Conservation (phyloP, 2,797 vertebrate species). For the Xiphorhynchus erythropygius region DNA sequence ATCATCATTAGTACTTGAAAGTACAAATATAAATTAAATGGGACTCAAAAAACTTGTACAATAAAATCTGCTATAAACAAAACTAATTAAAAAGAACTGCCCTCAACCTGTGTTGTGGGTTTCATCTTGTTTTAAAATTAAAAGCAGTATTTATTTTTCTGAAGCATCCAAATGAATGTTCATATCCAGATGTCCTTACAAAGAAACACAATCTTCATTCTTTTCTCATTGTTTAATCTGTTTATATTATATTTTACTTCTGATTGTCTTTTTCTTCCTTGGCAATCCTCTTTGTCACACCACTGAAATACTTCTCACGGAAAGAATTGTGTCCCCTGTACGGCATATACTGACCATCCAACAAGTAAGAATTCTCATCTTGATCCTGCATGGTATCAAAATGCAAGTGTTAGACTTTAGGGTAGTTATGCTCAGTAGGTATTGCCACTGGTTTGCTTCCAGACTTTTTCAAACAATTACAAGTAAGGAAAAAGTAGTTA, state of each 20-base stretch:
- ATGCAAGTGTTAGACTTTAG: slow-evolving; percentile 23
- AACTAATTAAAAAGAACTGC: slow-evolving; percentile 72
- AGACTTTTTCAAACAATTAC: not conserved
- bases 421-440: fast-evolving
- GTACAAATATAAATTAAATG: slow-evolving; percentile 78
- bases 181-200: slow-evolving; percentile 61
- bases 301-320: slow-evolving; percentile 97
- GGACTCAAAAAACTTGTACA: slow-evolving; percentile 71
- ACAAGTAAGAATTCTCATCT: slow-evolving; percentile 77
- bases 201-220: slow-evolving; percentile 35
- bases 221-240: slow-evolving; percentile 44
- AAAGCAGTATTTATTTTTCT: slow-evolving; percentile 70
- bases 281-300: slow-evolving; percentile 86
- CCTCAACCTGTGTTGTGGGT: slow-evolving; percentile 65
- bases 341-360: slow-evolving; percentile 78
- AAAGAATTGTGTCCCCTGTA: slow-evolving; percentile 96
- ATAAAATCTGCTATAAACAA: slow-evolving; percentile 75
- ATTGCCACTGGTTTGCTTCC: not conserved
- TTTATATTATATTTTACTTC: slow-evolving; percentile 65
- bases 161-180: slow-evolving; percentile 54
- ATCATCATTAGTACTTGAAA: slow-evolving; percentile 73
- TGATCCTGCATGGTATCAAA: slow-evolving; percentile 79
- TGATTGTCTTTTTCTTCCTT: slow-evolving; percentile 81
- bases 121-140: slow-evolving; percentile 63
- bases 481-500: not conserved